Evolutionary conservation across 64 coral and sea anemone species (phyloP).

Genomic region (Anthopleura sola): DNA sequence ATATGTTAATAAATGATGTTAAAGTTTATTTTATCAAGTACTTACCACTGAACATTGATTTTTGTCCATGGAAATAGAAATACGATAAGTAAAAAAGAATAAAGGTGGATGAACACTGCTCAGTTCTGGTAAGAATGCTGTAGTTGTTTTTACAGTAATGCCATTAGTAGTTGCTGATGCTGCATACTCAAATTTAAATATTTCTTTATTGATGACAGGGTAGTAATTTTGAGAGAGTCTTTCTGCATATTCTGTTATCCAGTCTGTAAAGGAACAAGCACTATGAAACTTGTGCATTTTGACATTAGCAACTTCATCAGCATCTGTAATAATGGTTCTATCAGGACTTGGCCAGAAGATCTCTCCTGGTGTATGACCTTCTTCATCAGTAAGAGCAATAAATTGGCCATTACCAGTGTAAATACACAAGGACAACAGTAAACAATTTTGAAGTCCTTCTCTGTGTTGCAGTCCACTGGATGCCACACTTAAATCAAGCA

Average conservation of each 20-base stretch:
- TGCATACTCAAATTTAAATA: constrained; percentile 77
- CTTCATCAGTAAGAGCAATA: constrained; percentile 79
- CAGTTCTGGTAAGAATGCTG: constrained; percentile 87
- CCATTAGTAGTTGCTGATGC: constrained; percentile 44
- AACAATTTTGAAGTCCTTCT: constrained; percentile 76
- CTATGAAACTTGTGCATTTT: constrained; percentile 83
- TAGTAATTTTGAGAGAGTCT: constrained; percentile 67
- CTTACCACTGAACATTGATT: constrained; percentile 51
- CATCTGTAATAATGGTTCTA: constrained; percentile 28
- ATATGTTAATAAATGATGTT: no score
- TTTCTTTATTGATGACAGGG: constrained; percentile 80
- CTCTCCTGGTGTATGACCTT: constrained; percentile 69
- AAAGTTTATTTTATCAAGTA: neutral
- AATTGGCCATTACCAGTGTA: constrained; percentile 94
- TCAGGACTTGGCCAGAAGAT: constrained; percentile 92
- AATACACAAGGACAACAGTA: constrained; percentile 80
- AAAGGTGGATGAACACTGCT: constrained; percentile 89
- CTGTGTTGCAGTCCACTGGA: constrained; percentile 63
- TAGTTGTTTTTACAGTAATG: constrained; percentile 78
- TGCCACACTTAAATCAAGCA: constrained; percentile 60
- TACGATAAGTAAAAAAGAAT: constrained; percentile 97
- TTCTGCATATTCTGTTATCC: constrained; percentile 72
- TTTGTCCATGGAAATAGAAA: constrained; percentile 93
- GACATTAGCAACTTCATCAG: constrained; percentile 23
- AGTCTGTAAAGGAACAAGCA: constrained; percentile 63